These are phyloP conservation scores for Corythornis leucogaster DNA, from an alignment of 2,797 vertebrate genomes.

Conservation along the genomic window DNA sequence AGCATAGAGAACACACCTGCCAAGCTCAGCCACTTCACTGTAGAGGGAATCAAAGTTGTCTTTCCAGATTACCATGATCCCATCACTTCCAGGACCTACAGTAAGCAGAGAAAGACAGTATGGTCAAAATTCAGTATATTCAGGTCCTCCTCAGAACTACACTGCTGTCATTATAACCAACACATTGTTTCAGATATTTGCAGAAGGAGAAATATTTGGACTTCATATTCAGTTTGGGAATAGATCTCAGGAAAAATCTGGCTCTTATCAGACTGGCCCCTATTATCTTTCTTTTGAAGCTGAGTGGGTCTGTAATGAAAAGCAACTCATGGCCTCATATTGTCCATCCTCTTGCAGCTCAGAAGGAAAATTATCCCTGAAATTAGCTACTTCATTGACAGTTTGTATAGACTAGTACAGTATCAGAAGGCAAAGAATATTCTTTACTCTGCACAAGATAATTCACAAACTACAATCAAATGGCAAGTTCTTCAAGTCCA, in stretches of 20 bases:
- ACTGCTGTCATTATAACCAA: background rate
- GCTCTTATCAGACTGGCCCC: background rate
- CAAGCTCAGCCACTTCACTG: constrained; percentile 93
- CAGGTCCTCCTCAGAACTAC: background rate
- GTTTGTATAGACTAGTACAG: background rate
- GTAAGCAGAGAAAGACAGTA: background rate
- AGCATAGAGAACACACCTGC: constrained; percentile 82
- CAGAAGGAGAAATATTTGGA: background rate
- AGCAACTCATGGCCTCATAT: background rate
- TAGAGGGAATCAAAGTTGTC: constrained; percentile 96
- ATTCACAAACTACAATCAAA: background rate
- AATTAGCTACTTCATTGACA: background rate
- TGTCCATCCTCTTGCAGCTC: background rate
- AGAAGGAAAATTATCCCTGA: background rate
- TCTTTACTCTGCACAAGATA: background rate
- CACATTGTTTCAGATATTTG: background rate
- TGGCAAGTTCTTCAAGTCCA: background rate
- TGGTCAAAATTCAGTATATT: background rate
- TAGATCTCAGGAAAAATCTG: background rate
- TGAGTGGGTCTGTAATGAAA: background rate
- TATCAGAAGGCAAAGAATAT: background rate
- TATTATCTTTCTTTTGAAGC: background rate
- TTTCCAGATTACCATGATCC: constrained; percentile 95
- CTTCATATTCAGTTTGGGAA: background rate
- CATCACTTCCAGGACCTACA: constrained; percentile 91